Evolutionary conservation across 2,888 invertebrate genomes (phyloP).

Genomic region (Eupeodes latifasciatus): DNA sequence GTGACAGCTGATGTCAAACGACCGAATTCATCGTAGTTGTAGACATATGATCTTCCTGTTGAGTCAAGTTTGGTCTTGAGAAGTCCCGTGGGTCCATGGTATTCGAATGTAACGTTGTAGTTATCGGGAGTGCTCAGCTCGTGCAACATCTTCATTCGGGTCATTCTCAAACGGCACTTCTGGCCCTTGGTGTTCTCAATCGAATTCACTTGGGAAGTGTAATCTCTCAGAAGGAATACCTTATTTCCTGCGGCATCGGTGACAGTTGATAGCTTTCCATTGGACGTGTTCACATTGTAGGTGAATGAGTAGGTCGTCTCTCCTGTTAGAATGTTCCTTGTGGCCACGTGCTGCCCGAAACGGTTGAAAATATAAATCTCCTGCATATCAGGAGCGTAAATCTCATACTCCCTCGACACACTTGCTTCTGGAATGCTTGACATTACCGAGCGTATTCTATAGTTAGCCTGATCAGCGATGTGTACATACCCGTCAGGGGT

Average conservation of each 20-base stretch:
- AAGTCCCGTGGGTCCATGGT: slow-evolving; percentile 95
- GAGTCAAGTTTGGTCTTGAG: slow-evolving; percentile 95
- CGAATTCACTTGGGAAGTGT: slow-evolving; percentile 95
- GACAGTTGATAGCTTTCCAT: slow-evolving; percentile 96
- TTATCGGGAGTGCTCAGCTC: slow-evolving; percentile 96
- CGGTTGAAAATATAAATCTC: slow-evolving; percentile 97
- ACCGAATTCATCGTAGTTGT: slow-evolving; percentile 97
- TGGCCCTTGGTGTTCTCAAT: slow-evolving; percentile 97
- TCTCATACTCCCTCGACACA: slow-evolving; percentile 94
- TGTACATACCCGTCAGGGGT: slow-evolving; percentile 97
- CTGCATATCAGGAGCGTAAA: slow-evolving; percentile 97
- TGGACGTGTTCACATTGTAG: slow-evolving; percentile 98
- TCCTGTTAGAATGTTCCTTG: slow-evolving; percentile 97
- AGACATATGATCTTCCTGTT: slow-evolving; percentile 95
- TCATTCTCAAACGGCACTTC: slow-evolving; percentile 95
- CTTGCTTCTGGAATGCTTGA: slow-evolving; percentile 95
- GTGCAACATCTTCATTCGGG: slow-evolving; percentile 95
- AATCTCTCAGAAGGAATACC: slow-evolving; percentile 92
- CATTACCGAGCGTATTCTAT: slow-evolving; percentile 94
- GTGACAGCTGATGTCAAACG: slow-evolving; percentile 95
- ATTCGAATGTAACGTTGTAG: slow-evolving; percentile 96
- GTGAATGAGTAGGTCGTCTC: slow-evolving; percentile 96
- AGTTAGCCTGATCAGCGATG: slow-evolving; percentile 97
- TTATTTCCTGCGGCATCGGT: slow-evolving; percentile 97
- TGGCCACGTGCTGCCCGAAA: slow-evolving; percentile 97